phyloP scores from a whole-genome alignment of 2,888 invertebrate species.

The Amblyteles armatorius region DNA sequence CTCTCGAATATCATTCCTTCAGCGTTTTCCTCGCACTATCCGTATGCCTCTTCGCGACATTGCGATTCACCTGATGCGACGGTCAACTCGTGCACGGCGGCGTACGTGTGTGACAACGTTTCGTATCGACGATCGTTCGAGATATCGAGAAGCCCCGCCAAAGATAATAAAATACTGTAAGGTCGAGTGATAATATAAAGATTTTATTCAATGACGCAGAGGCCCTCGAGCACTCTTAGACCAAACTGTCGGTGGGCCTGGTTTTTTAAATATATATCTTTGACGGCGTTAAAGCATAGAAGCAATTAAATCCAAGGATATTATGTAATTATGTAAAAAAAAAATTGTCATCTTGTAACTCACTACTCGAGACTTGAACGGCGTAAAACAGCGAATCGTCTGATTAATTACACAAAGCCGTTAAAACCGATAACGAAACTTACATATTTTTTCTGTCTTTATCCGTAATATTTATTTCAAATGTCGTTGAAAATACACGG shows the following conservation, averaged over 20 bases:
- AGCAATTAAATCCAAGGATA: constrained; percentile 16
- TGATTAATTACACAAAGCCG: background rate
- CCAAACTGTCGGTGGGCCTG: background rate
- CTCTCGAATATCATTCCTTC: background rate
- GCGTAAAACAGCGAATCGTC: background rate
- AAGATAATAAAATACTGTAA: constrained; percentile 33
- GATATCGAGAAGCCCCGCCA: constrained; percentile 16
- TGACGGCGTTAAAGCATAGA: background rate
- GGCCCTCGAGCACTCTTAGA: constrained; percentile 19
- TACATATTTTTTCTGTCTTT: constrained; percentile 8
- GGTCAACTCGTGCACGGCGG: background rate
- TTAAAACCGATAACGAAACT: background rate
- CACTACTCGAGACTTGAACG: background rate
- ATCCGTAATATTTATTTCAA: constrained; percentile 55
- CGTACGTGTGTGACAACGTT: constrained; percentile 1
- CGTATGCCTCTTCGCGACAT: constrained; percentile 41
- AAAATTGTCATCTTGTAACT: background rate
- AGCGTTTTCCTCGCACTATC: constrained; percentile 37
- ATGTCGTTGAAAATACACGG: constrained; percentile 32
- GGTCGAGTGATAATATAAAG: constrained; percentile 4
- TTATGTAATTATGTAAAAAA: constrained; percentile 24
- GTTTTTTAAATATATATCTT: constrained; percentile 1
- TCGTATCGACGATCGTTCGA: background rate
- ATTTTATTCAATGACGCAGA: constrained; percentile 23
- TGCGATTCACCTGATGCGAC: constrained; percentile 62